phyloP scores from a whole-genome alignment of 2,888 invertebrate species.

The Eudasyphora cyanicolor region DNA sequence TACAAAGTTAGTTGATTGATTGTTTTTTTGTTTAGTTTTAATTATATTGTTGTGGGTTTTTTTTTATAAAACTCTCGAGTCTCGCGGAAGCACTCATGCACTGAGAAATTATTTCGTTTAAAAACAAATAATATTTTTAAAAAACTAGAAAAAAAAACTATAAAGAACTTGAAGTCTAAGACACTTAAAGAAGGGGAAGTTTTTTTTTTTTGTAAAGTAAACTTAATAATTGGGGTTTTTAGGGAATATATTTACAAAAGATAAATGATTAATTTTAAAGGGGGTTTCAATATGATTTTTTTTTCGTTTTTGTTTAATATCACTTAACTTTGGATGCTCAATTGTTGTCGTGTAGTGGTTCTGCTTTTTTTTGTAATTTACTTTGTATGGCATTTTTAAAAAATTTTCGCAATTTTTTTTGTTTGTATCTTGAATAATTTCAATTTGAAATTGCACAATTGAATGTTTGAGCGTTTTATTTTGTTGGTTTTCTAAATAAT shows the following conservation, averaged over 20 bases:
- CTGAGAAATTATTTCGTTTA: slow-evolving; percentile 54
- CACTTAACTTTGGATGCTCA: slow-evolving; percentile 64
- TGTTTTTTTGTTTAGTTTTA: slow-evolving; percentile 10
- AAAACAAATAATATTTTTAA: slow-evolving; percentile 11
- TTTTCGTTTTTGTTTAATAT: slow-evolving; percentile 57
- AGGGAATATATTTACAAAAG: slow-evolving; percentile 16
- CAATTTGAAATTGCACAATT: slow-evolving; percentile 56
- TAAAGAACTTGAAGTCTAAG: slow-evolving; percentile 64
- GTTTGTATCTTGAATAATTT: slow-evolving; percentile 42
- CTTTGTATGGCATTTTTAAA: slow-evolving; percentile 54
- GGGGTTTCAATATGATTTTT: neutral
- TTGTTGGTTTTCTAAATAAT: neutral
- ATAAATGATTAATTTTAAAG: slow-evolving; percentile 2
- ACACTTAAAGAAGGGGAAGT: slow-evolving; percentile 53
- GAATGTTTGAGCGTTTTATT: slow-evolving; percentile 43
- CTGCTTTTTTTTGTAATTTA: slow-evolving; percentile 8
- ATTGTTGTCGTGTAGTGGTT: slow-evolving; percentile 18
- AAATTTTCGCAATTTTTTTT: slow-evolving; percentile 29
- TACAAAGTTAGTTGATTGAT: slow-evolving; percentile 35
- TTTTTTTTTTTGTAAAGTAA: slow-evolving; percentile 22
- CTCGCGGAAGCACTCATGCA: slow-evolving; percentile 69
- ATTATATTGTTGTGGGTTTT: slow-evolving; percentile 20
- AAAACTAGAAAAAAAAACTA: slow-evolving; percentile 21
- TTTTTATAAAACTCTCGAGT: slow-evolving; percentile 66
- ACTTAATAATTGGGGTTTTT: neutral